Evolutionary conservation across 2,888 invertebrate genomes (phyloP).

Genomic region (Anodontia alba): DNA sequence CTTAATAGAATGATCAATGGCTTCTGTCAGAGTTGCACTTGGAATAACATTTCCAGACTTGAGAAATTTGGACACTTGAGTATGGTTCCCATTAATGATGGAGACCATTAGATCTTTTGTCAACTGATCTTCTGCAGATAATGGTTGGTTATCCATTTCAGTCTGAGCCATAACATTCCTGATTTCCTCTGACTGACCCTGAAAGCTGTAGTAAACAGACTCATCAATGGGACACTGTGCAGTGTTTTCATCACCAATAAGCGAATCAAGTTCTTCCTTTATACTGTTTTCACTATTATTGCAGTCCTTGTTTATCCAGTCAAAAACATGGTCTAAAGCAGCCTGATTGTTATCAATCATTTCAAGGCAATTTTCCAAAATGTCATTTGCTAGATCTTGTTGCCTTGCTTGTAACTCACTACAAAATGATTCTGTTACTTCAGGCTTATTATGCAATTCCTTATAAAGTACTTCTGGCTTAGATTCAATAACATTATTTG

Average conservation of each 20-base stretch:
- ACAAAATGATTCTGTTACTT: background rate
- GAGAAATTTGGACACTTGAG: conserved; percentile 35
- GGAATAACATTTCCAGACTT: conserved; percentile 52
- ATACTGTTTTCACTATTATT: conserved; percentile 20
- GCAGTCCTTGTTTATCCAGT: conserved; percentile 57
- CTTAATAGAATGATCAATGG: conserved; percentile 34
- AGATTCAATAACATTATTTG: background rate
- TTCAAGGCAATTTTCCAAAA: conserved; percentile 46
- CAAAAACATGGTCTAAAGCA: conserved; percentile 45
- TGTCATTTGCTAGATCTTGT: conserved; percentile 28
- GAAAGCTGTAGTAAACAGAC: conserved; percentile 57
- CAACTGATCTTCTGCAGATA: background rate
- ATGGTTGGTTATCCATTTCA: background rate
- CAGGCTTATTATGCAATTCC: background rate
- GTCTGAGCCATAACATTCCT: background rate
- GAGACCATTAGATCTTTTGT: background rate
- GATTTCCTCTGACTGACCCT: conserved; percentile 50
- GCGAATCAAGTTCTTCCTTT: conserved; percentile 35
- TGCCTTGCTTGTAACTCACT: conserved; percentile 11
- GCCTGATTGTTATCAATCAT: conserved; percentile 45
- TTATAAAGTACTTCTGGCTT: background rate
- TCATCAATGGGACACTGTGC: conserved; percentile 36
- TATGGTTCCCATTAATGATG: conserved; percentile 41
- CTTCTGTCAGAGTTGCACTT: conserved; percentile 49
- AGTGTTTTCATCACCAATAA: conserved; percentile 19